Percentiles rank a stretch among this genome's conserved stretches.
phyloP scores from a whole-genome alignment of 1,140 invertebrate genomes.

The Gonioctena quinquepunctata region DNA sequence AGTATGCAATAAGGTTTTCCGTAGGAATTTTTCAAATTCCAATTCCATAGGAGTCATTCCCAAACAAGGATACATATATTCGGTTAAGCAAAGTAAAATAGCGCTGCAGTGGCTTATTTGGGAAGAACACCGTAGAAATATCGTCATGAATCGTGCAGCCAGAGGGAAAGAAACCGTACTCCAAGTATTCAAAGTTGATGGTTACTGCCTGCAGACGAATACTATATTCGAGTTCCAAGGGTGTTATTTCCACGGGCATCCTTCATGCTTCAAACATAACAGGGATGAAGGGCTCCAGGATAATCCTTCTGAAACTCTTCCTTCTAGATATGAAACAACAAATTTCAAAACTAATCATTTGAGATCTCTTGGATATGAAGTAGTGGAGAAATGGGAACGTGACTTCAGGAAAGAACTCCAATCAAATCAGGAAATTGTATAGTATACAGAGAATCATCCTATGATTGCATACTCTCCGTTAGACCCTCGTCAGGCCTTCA shows the following conservation, averaged over 20 bases:
- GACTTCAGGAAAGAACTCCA: background rate
- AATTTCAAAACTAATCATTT: background rate
- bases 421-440: background rate
- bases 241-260: conserved; percentile 22
- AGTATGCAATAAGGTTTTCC: conserved; percentile 25
- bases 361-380: background rate
- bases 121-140: background rate
- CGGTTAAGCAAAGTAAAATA: background rate
- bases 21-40: conserved; percentile 23
- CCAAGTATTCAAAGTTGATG: conserved; percentile 13
- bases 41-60: conserved; percentile 16
- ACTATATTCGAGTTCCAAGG: conserved; percentile 25
- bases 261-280: background rate
- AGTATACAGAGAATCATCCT: background rate
- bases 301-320: background rate
- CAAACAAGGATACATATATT: background rate
- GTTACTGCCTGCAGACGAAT: background rate
- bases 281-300: background rate
- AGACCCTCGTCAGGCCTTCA: conserved; percentile 26
- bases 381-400: background rate
- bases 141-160: conserved; percentile 16
- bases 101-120: background rate
- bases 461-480: background rate
- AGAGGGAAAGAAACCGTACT: conserved; percentile 5
- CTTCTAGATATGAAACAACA: background rate